These are phyloP conservation scores for Bothrops alternatus DNA, from an alignment of 2,797 vertebrate species.

Conservation along the genomic window DNA sequence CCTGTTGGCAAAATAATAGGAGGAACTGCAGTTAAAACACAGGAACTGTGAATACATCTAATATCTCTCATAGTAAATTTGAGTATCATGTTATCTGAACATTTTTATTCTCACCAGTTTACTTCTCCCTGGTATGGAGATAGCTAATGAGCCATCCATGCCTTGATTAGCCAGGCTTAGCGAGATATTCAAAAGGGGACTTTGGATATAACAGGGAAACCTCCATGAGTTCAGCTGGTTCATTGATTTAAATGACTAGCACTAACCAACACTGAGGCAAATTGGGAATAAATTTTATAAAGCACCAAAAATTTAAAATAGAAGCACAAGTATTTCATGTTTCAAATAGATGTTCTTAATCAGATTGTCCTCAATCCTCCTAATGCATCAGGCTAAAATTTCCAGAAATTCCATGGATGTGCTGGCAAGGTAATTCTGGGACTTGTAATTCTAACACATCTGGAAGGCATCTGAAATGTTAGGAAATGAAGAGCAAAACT, in stretches of 20 bases:
- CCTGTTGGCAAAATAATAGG: constrained; percentile 42
- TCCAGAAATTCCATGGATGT: background rate
- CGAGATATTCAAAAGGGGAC: background rate
- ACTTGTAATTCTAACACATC: background rate
- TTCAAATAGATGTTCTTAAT: background rate
- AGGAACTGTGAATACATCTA: background rate
- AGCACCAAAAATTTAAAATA: background rate
- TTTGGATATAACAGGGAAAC: background rate
- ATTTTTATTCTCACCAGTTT: background rate
- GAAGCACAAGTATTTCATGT: background rate
- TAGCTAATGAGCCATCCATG: background rate
- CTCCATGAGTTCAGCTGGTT: background rate
- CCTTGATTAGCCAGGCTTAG: background rate
- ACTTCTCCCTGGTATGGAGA: background rate
- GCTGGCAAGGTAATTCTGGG: background rate
- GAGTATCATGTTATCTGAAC: background rate
- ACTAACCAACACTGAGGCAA: background rate
- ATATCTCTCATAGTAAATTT: background rate
- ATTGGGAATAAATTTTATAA: background rate
- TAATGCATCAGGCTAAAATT: background rate
- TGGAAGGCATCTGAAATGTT: background rate
- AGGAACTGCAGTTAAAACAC: background rate
- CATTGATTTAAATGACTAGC: background rate
- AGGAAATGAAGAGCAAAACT: background rate
- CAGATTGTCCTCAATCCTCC: background rate